These are phyloP conservation scores for Glaucomys volans DNA, from an alignment of 2,113 vertebrate species.

Conservation along the genomic window DNA sequence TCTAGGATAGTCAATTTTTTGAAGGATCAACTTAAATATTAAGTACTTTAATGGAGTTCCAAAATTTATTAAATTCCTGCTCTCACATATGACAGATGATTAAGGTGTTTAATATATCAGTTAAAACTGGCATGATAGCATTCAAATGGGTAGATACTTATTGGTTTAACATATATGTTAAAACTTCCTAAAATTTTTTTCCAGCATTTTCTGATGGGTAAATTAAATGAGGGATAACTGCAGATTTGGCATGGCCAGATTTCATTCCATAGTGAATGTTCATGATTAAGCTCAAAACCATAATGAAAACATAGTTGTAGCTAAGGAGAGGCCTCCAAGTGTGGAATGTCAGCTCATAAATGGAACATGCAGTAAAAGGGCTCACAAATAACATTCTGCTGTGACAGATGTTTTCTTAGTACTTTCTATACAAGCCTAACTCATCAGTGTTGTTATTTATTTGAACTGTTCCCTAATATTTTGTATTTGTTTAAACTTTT, in stretches of 20 bases:
- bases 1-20: not conserved
- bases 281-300: not conserved
- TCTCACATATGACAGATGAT: not conserved
- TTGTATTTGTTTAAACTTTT: conserved; percentile 54
- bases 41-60: not conserved
- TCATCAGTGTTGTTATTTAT: conserved; percentile 15
- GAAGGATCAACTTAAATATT: not conserved
- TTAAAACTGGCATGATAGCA: not conserved
- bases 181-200: conserved; percentile 7
- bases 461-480: not conserved
- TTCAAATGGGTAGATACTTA: not conserved
- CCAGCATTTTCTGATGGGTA: not conserved
- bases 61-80: conserved; percentile 12
- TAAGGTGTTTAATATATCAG: not conserved
- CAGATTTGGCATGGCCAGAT: not conserved
- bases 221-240: not conserved
- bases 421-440: not conserved
- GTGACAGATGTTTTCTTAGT: conserved; percentile 11
- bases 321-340: not conserved
- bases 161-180: conserved; percentile 1
- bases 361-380: not conserved
- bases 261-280: not conserved
- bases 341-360: not conserved
- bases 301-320: not conserved
- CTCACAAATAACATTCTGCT: not conserved